Percentiles rank a stretch among this genome's conserved stretches.
These are phyloP conservation scores for Eulemur mongoz DNA, from an alignment of 2,797 vertebrate genomes.

Conservation along the genomic window DNA sequence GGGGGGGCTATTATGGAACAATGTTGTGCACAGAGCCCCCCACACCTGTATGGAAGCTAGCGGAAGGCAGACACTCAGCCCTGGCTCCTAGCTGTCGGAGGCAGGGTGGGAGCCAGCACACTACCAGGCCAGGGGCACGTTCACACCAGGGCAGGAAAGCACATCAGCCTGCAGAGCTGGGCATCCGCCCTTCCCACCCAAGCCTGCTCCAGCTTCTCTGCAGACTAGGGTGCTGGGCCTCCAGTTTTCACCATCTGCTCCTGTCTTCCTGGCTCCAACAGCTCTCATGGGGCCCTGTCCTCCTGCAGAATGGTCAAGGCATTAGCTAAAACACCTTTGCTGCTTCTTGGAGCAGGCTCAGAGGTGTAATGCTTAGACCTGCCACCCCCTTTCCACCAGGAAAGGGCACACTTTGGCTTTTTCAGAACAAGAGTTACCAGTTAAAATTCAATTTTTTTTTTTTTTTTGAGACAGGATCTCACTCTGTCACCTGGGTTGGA, in stretches of 20 bases:
- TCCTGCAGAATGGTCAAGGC: background rate
- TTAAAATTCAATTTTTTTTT: background rate
- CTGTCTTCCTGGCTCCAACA: background rate
- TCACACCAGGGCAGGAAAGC: slow-evolving; percentile 79
- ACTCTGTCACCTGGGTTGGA: background rate
- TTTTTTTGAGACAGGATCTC: background rate
- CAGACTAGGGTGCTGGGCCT: background rate
- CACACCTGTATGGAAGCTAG: slow-evolving; percentile 86
- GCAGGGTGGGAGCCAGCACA: slow-evolving; percentile 66
- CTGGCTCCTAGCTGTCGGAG: slow-evolving; percentile 86
- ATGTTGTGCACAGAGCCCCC: slow-evolving; percentile 81
- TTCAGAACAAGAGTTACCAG: background rate
- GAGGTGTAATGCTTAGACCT: background rate
- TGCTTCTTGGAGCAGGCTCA: background rate
- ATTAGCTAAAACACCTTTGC: background rate
- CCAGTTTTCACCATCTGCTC: background rate
- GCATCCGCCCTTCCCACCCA: slow-evolving; percentile 62
- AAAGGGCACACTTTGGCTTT: slow-evolving; percentile 5
- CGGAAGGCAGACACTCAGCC: slow-evolving; percentile 86
- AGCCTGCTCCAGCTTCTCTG: background rate
- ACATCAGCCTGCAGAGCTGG: slow-evolving; percentile 72
- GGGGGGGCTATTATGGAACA: slow-evolving; percentile 79
- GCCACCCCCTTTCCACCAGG: background rate
- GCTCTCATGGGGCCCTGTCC: background rate
- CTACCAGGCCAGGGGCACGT: slow-evolving; percentile 85